Conservation (phyloP, 2,888 invertebrate species). For the Xestoiulus laeticollis region DNA sequence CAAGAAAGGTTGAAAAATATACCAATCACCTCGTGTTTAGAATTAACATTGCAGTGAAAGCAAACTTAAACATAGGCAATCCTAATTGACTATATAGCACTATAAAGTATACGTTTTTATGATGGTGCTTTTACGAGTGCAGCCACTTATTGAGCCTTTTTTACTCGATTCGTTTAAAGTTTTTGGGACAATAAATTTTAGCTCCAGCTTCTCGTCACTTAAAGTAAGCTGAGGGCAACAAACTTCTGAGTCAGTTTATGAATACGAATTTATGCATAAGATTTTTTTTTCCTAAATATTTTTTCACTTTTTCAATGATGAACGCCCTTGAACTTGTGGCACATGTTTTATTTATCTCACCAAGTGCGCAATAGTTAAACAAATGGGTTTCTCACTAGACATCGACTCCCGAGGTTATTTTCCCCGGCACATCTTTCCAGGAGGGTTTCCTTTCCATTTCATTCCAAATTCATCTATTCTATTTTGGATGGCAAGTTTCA, state of each 20-base stretch:
- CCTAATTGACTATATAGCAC: constrained; percentile 5
- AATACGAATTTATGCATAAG: neutral
- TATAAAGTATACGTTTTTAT: constrained; percentile 1
- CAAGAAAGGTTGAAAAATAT: neutral
- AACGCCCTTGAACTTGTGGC: constrained; percentile 31
- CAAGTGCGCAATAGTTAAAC: neutral
- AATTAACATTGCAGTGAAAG: neutral
- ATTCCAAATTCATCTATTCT: constrained; percentile 34
- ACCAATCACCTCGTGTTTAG: neutral
- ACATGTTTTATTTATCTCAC: constrained; percentile 18
- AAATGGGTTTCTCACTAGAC: neutral
- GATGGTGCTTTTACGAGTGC: neutral
- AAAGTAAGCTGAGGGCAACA: neutral
- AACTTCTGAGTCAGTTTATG: neutral
- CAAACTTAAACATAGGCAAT: neutral
- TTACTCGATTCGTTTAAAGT: neutral
- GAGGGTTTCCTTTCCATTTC: constrained; percentile 23
- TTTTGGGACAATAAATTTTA: neutral
- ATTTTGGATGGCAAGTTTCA: neutral
- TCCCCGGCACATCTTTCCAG: neutral
- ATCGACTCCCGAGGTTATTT: neutral
- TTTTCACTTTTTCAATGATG: neutral
- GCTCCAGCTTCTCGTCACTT: neutral
- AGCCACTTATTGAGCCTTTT: neutral
- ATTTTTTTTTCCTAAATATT: neutral